Evolutionary conservation across 2,888 invertebrate species (phyloP).

Genomic region (Mesodorylaimus sp.): DNA sequence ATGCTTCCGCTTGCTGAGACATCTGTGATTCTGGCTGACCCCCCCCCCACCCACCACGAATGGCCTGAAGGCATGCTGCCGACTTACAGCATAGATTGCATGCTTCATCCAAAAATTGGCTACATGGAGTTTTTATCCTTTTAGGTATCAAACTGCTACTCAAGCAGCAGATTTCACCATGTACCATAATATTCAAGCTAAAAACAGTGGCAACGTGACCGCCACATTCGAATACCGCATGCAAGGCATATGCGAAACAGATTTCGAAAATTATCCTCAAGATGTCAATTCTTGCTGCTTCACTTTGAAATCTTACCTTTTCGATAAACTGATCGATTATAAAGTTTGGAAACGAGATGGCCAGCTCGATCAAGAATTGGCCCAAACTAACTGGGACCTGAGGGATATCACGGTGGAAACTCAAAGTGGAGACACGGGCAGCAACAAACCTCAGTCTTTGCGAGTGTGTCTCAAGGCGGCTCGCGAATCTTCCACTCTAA

Average conservation of each 20-base stretch:
- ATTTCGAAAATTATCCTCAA: constrained; percentile 22
- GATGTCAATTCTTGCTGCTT: constrained; percentile 22
- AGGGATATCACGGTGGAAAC: not conserved
- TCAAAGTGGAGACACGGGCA: not conserved
- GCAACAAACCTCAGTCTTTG: not conserved
- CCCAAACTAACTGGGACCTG: not conserved
- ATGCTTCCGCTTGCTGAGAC: too few relatives aligned
- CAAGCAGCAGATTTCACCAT: constrained; percentile 22
- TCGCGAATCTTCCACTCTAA: constrained; percentile 17
- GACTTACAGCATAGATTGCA: too few relatives aligned
- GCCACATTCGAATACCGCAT: constrained; percentile 20
- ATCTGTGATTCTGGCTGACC: too few relatives aligned
- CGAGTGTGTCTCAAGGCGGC: not conserved
- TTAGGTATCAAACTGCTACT: too few relatives aligned
- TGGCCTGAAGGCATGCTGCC: too few relatives aligned
- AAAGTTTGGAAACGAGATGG: not conserved
- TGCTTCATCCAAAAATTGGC: too few relatives aligned
- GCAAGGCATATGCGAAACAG: constrained; percentile 19
- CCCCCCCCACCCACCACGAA: too few relatives aligned
- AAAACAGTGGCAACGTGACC: constrained; percentile 19
- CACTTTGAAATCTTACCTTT: constrained; percentile 17
- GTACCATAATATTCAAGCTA: constrained; percentile 14
- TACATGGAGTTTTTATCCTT: too few relatives aligned
- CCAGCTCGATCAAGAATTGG: not conserved
- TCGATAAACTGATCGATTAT: constrained; percentile 16